Evolutionary conservation across 2,888 invertebrate genomes (phyloP), one percentile per base, ranked within the genome.

Genomic region (Anagyrus pseudococci): DNA sequence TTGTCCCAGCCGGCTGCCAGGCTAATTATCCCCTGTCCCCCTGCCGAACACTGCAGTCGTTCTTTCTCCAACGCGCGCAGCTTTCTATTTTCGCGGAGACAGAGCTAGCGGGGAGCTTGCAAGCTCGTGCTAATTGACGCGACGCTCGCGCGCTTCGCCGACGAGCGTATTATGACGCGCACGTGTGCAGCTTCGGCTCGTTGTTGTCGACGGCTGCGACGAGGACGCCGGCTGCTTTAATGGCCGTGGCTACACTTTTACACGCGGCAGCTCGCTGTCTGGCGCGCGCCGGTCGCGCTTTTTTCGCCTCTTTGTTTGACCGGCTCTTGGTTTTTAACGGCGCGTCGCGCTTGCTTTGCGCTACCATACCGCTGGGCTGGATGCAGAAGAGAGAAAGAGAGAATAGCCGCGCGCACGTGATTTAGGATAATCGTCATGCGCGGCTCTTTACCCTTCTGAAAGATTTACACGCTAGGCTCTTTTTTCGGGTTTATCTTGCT

Each of bases 71-170:
- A 10, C 37, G 20, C 40, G 33, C 25, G 37, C 55, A 19, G 25
- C 46, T 55, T 46, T 58, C 55, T 64, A 64, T 59, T 64, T 64
- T 56, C 23, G 49, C 48, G 48, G 22, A 49, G 58, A 58, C 54
- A 57, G 43, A 50, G 57, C 40, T n/a, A n/a, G n/a, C n/a, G 10
- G 29, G 10, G 29, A 37, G 58, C 52, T 58, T 58, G 50, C 58
- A 43, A 59, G 41, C 52, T 66, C 66, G 52, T 64, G 67, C 72
- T 72, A 74, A 74, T 73, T 73, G 75, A 72, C 71, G 69, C 65
- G 60, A 53, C 59, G 53, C 43, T 58, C 58, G 67, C 17, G n/a
- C n/a, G n/a, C n/a, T n/a, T n/a, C n/a, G n/a, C n/a, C n/a, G n/a
- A n/a, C n/a, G n/a, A n/a, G n/a, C 6, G 29, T 29, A 29, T 29